A percentile compares a stretch with the other conserved stretches of the same genome.
Evolutionary conservation across 2,113 vertebrate species (phyloP).

Genomic region (Dipodomys spectabilis): DNA sequence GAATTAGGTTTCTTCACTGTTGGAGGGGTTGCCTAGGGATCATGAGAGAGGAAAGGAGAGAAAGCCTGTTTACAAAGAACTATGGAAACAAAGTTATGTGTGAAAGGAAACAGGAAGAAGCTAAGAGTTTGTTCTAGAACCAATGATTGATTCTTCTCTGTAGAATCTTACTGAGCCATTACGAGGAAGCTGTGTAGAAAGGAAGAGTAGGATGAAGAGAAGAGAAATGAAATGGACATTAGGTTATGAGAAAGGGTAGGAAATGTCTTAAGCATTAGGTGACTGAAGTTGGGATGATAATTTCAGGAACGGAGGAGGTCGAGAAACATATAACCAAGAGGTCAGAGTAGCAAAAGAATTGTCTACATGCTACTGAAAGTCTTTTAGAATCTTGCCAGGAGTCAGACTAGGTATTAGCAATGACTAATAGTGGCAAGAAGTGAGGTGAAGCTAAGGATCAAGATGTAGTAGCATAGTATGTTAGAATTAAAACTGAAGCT

Average conservation of each 20-base stretch:
- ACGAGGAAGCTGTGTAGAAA: neutral
- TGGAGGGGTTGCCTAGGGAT: neutral
- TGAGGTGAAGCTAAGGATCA: neutral
- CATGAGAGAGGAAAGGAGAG: neutral
- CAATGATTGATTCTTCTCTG: too few species aligned
- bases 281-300: neutral
- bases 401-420: neutral
- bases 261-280: neutral
- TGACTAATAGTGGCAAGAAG: neutral
- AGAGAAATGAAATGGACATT: neutral
- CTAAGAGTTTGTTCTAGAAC: neutral
- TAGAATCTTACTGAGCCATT: neutral
- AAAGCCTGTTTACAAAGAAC: neutral
- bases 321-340: neutral
- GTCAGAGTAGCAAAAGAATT: neutral
- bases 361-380: neutral
- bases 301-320: neutral
- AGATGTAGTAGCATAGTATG: too few species aligned
- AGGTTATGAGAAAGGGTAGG: neutral
- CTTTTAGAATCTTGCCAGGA: neutral
- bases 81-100: neutral
- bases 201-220: neutral
- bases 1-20: neutral
- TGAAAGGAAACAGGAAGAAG: neutral
- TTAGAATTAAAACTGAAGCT: neutral